A percentile compares a stretch with the other conserved stretches of the same genome.
Evolutionary conservation across 2,797 vertebrate species (phyloP).

Genomic region (Diceros bicornis): DNA sequence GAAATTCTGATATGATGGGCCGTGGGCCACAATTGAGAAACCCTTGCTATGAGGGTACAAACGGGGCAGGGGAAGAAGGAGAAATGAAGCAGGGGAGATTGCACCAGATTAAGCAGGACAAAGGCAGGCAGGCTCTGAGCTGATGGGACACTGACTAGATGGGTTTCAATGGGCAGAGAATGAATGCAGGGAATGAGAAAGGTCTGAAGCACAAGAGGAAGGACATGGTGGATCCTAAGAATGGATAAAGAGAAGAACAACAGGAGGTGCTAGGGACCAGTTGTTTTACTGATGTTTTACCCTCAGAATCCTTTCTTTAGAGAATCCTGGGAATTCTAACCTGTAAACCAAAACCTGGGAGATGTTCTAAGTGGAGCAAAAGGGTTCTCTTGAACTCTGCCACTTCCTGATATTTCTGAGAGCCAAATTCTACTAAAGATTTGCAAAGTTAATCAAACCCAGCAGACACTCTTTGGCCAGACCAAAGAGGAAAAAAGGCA

Average conservation of each 20-base stretch:
- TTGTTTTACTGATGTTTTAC: neutral
- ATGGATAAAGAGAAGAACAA: neutral
- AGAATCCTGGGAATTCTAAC: slow-evolving; percentile 11
- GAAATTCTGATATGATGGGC: neutral
- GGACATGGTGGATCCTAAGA: neutral
- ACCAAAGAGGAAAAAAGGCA: neutral
- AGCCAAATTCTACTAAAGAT: neutral
- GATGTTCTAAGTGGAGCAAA: neutral
- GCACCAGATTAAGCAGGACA: no score
- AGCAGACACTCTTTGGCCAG: neutral
- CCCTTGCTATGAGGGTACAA: neutral
- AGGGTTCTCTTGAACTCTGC: neutral
- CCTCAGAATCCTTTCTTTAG: neutral
- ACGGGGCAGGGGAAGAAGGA: no score
- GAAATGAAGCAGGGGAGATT: no score
- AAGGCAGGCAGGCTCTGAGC: neutral
- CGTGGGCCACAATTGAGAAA: neutral
- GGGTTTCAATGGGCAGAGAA: neutral
- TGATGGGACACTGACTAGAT: neutral
- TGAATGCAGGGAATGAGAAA: neutral
- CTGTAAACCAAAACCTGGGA: neutral
- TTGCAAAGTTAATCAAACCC: neutral
- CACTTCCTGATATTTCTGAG: neutral
- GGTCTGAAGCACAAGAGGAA: neutral
- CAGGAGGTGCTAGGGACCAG: neutral